Evolutionary conservation across 2,113 vertebrate species (phyloP).

Genomic region (Aleadryas rufinucha): DNA sequence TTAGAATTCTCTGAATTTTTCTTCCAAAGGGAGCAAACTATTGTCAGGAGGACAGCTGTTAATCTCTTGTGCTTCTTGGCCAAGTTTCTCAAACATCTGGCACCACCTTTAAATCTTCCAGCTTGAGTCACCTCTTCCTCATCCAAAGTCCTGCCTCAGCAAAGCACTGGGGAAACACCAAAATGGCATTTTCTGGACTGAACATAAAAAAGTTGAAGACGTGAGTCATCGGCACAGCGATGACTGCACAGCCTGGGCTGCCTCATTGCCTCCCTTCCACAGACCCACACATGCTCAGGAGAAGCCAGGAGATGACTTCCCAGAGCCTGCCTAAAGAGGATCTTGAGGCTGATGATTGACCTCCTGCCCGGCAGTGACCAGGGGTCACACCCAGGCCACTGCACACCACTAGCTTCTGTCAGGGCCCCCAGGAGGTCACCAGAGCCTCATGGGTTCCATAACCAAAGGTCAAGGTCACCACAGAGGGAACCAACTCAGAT

Average conservation of each 20-base stretch:
- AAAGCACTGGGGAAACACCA: conserved; percentile 51
- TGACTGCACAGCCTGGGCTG: not conserved
- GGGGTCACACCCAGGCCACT: not conserved
- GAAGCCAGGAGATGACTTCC: not conserved
- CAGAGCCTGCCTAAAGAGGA: not conserved
- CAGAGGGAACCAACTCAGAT: not conserved
- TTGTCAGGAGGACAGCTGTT: conserved; percentile 20
- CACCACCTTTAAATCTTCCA: not conserved
- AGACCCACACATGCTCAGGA: not conserved
- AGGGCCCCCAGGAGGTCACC: not conserved
- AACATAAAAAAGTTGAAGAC: not conserved
- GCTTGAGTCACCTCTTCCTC: conserved; percentile 29
- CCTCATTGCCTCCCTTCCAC: not conserved
- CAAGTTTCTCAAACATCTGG: conserved; percentile 36
- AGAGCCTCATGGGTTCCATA: not conserved
- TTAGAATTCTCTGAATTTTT: not conserved
- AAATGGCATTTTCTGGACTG: conserved; percentile 16
- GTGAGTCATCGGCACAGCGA: not conserved
- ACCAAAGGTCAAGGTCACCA: not conserved
- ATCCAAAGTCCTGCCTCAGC: conserved; percentile 48
- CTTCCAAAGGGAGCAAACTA: not conserved
- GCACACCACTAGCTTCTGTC: not conserved
- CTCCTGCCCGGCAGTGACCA: not conserved
- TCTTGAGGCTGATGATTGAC: not conserved
- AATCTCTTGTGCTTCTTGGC: conserved; percentile 22